Percentiles rank a stretch among this genome's conserved stretches.
These are phyloP conservation scores for Ormyrus thymus DNA, from an alignment of 2,888 invertebrate genomes.

Conservation along the genomic window DNA sequence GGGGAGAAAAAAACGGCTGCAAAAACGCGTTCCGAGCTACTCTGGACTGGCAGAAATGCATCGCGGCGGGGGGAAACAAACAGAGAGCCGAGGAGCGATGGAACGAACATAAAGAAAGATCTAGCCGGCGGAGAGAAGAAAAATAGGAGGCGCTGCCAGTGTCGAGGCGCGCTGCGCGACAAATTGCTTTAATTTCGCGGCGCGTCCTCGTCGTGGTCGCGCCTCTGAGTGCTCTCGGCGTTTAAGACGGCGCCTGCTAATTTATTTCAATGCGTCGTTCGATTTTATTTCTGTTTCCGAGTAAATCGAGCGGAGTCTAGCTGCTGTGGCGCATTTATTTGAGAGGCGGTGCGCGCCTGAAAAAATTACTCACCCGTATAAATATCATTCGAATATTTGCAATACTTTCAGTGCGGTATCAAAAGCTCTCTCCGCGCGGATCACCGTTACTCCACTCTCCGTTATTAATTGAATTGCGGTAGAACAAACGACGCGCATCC, in stretches of 20 bases:
- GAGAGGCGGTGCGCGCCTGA: no score
- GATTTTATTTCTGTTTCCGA: no score
- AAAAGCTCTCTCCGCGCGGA: no score
- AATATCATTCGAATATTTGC: no score
- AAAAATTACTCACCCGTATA: no score
- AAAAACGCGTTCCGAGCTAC: neutral
- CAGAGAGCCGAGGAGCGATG: slow-evolving; percentile 7
- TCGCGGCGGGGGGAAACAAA: slow-evolving; percentile 21
- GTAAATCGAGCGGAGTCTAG: no score
- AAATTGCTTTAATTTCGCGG: slow-evolving; percentile 56
- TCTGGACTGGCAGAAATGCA: neutral
- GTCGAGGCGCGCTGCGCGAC: slow-evolving; percentile 32
- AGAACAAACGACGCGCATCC: neutral
- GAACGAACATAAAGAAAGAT: slow-evolving; percentile 41
- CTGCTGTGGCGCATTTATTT: no score
- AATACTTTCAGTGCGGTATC: no score
- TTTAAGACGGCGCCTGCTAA: slow-evolving; percentile 2
- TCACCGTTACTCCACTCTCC: neutral
- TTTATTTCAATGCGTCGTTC: no score
- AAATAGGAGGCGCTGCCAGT: slow-evolving; percentile 30
- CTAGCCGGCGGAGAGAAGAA: slow-evolving; percentile 28
- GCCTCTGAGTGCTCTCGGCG: slow-evolving; percentile 14
- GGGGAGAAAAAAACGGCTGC: neutral
- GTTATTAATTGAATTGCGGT: slow-evolving; percentile 25
- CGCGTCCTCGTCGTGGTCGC: slow-evolving; percentile 15